Percentiles rank a stretch among this genome's conserved stretches.
These are phyloP conservation scores for Amiota mariae DNA, from an alignment of 2,888 invertebrate species.

Conservation along the genomic window DNA sequence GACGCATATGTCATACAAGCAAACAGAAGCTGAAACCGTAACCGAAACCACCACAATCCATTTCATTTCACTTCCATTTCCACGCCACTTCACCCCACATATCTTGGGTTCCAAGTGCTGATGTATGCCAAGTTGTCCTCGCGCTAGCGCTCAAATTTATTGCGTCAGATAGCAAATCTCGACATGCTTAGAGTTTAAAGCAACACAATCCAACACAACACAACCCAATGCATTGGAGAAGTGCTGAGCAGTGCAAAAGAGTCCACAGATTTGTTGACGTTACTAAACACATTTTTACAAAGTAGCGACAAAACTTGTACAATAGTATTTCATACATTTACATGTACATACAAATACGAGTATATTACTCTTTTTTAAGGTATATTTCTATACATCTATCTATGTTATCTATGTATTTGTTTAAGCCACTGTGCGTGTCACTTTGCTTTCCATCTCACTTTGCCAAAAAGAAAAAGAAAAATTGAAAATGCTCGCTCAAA, in stretches of 20 bases:
- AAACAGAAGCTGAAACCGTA: neutral
- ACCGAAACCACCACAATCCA: neutral
- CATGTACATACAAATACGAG: too few species aligned
- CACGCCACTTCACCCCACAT: too few species aligned
- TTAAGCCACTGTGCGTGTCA: constrained; percentile 17
- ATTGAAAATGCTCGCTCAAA: neutral
- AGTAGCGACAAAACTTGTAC: constrained; percentile 4
- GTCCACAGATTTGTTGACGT: too few species aligned
- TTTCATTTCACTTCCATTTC: too few species aligned
- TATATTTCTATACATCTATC: too few species aligned
- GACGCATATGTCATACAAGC: constrained; percentile 43
- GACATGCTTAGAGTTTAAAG: constrained; percentile 9
- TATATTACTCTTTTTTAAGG: too few species aligned
- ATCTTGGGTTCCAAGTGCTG: too few species aligned
- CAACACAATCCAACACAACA: neutral
- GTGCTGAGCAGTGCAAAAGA: too few species aligned
- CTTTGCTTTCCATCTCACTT: neutral
- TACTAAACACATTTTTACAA: neutral
- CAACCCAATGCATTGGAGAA: neutral
- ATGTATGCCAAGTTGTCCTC: constrained; percentile 8
- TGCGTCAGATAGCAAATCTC: constrained; percentile 33
- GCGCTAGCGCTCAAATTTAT: constrained; percentile 28
- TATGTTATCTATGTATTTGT: too few species aligned
- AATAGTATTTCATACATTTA: too few species aligned
- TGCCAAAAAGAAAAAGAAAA: constrained; percentile 5